Conservation (phyloP, 2,797 vertebrate genomes). For the Spatula clypeata region DNA sequence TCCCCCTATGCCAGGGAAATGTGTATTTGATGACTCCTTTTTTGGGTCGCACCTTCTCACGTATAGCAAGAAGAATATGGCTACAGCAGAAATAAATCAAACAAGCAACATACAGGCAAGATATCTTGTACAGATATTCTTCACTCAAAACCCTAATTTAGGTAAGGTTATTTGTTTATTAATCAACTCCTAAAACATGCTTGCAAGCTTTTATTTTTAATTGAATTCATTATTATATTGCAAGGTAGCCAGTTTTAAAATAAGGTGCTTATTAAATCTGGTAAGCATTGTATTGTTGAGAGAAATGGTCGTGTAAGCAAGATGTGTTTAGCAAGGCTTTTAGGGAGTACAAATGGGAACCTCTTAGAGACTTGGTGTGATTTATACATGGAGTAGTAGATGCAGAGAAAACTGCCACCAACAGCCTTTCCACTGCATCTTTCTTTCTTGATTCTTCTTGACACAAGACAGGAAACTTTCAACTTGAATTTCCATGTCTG, state of each 20-base stretch:
- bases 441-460: background rate
- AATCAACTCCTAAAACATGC: background rate
- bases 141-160: background rate
- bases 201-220: background rate
- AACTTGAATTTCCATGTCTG: background rate
- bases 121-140: fast-evolving
- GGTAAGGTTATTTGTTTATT: conserved; percentile 23
- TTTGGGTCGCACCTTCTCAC: background rate
- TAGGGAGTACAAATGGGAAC: background rate
- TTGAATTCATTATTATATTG: background rate
- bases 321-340: background rate
- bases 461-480: background rate
- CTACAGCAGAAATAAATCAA: background rate
- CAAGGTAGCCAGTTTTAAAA: background rate
- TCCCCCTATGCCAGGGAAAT: background rate
- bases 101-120: fast-evolving
- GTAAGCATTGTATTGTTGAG: fast-evolving
- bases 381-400: fast-evolving
- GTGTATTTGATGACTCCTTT: background rate
- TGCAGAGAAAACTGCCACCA: background rate
- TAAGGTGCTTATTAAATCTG: background rate
- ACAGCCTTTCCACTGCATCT: background rate
- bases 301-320: background rate
- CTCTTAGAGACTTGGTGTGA: background rate
- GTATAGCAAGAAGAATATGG: background rate